Conservation (phyloP, 1,140 invertebrate genomes). For the Zaprionus lachaisei region DNA sequence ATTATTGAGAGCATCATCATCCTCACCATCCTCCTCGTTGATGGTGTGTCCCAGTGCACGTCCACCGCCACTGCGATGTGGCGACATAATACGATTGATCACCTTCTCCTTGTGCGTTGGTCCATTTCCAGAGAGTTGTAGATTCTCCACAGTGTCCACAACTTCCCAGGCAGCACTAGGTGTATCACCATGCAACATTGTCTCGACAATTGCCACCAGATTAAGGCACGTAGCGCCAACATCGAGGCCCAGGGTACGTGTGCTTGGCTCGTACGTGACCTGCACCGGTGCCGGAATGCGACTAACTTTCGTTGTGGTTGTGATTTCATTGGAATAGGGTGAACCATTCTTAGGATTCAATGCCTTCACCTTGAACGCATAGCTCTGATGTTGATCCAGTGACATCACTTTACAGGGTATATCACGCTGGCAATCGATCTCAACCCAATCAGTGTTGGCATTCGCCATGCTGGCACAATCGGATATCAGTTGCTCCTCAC, state of each 20-base stretch:
- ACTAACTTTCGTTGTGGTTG: conserved; percentile 92
- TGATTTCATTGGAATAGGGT: conserved; percentile 92
- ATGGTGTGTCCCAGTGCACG: conserved; percentile 85
- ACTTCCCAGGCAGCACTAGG: conserved; percentile 88
- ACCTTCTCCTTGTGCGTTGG: conserved; percentile 89
- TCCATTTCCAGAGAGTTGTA: conserved; percentile 88
- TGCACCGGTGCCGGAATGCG: conserved; percentile 92
- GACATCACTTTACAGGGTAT: conserved; percentile 95
- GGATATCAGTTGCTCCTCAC: conserved; percentile 86
- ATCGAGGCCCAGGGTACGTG: conserved; percentile 90
- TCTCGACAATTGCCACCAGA: conserved; percentile 90
- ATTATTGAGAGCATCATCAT: conserved; percentile 85
- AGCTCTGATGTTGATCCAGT: conserved; percentile 93
- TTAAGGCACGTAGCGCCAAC: conserved; percentile 90
- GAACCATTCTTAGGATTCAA: conserved; percentile 93
- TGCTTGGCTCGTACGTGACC: conserved; percentile 92
- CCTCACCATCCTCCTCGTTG: conserved; percentile 75
- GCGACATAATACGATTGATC: conserved; percentile 86
- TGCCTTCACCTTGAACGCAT: conserved; percentile 94
- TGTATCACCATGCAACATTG: conserved; percentile 86
- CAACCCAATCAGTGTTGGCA: conserved; percentile 89
- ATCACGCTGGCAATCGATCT: conserved; percentile 92
- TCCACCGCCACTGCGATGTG: conserved; percentile 80
- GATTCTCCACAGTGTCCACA: conserved; percentile 87
- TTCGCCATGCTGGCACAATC: conserved; percentile 87